Evolutionary conservation across 2,888 invertebrate genomes (phyloP), one percentile per base, ranked within the genome.

Genomic region (Leptinotarsa tumamoca): DNA sequence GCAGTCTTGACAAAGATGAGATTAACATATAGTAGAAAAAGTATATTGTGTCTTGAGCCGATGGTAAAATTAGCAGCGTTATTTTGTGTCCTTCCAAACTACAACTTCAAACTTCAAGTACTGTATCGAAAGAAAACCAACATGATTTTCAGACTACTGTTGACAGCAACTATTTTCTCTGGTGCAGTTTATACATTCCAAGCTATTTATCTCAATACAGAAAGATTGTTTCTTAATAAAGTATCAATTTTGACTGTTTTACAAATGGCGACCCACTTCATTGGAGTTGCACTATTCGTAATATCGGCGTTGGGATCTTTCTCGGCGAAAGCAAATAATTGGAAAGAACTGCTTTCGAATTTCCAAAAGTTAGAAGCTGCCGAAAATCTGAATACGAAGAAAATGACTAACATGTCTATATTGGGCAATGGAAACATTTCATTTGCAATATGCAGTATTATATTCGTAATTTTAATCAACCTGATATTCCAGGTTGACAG

Each of bases 11-110:
- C 51, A 51, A 56, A 56, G 54, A 68, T 68, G 68, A 68, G 18
- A n/a, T 51, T 68, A 3, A 56, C 27, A 3, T 68, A 69, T 58
- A 54, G 49, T 21, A 54, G 69, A 56, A 56, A 56, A 18, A 43
- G 4, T 58, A 69, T 69, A 18, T 58, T 69, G 10, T 69, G 43
- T 58, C 10, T 69, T 15, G 56, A 58, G n/a, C 69, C 69, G 23
- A 52, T 69, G 43, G 43, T 33, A 4, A 56, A 69, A 58, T 18
- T 69, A 1, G 23, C 69, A 21, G 49, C 33, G 43, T n/a, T 69
- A 4, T 18, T 69, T 18, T 14, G 56, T n/a, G 15, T 56, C 18
- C 18, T 49, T 27, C 58, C 69, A n/a, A 69, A 58, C 18, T 69
- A 69, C 21, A 50, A 56, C 49, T 69, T 69, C 18, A n/a, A 58